Evolutionary conservation across 2,888 invertebrate species (phyloP).

Genomic region (Noctua fimbriata): DNA sequence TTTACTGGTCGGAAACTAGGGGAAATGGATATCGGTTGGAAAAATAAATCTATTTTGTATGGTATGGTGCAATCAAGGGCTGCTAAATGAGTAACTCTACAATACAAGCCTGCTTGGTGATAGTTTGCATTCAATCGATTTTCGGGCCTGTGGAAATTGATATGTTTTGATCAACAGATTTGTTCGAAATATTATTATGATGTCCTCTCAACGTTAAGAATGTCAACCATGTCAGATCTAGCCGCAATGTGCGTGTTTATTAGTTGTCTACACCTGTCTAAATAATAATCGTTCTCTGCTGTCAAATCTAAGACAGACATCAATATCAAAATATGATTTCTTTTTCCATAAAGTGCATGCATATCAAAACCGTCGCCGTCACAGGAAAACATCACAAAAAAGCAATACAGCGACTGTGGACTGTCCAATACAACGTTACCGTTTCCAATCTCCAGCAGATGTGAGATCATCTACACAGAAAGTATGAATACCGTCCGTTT

Average conservation of each 20-base stretch:
- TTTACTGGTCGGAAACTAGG: conserved; percentile 3
- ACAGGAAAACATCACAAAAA: neutral
- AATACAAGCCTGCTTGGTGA: neutral
- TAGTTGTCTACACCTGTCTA: neutral
- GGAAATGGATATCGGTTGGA: neutral
- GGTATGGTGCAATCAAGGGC: neutral
- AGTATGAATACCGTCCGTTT: conserved; percentile 28
- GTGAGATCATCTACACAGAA: conserved; percentile 31
- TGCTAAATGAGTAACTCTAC: neutral
- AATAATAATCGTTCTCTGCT: neutral
- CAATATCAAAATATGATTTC: neutral
- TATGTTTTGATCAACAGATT: neutral
- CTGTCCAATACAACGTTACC: conserved; percentile 7
- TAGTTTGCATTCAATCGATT: neutral
- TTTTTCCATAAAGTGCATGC: neutral
- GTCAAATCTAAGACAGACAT: neutral
- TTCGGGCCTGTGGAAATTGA: no score
- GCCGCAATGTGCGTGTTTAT: neutral
- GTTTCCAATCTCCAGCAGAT: conserved; percentile 22
- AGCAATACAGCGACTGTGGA: neutral
- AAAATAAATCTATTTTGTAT: neutral
- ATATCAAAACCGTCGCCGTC: neutral
- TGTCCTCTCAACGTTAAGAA: neutral
- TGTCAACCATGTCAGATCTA: neutral
- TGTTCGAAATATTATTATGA: neutral